Base-by-base conservation (phyloP, 2,113 vertebrate genomes). In the Tricholaema leucomelas region DNA sequence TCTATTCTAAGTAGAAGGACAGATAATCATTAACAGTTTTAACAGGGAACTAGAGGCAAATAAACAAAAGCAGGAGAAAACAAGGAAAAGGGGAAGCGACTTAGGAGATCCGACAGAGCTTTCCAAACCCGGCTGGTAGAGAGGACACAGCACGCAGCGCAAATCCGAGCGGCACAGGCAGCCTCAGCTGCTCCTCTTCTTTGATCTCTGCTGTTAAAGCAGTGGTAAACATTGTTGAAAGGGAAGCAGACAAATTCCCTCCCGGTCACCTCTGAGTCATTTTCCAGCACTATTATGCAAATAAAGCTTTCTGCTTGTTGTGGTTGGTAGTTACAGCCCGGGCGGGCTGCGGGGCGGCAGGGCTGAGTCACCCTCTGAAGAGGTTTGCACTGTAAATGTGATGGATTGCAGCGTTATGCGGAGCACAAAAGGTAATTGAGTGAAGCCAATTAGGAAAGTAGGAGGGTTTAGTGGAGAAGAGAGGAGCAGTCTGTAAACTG, bases 401-500 rank as follows among this genome's bases (percentile, higher is more conserved):
- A 95, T 90, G 80, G 90, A 96, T 90, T 86, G 79, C 50, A 92
- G 76, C 90, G 76, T 93, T 96, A 86, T 91, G 80, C 58, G 66
- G 28, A 86, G 31, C 72, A 93, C 80, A 84, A 93, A 90, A 92
- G 73, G 87, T 91, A 95, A 92, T 78, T 90, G 96, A 93, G 65
- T 93, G 70, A 81, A 90, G 80, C 85, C 94, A 94, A 93, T 94
- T 95, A 94, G 91, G 79, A 92, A 95, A 87, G 85, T 78, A 89
- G 89, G 87, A 96, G 87, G 87, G 69, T 16, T 88, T 87, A 91
- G 48, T 33, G 42, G 30, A 91, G 69, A 77, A 91, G 81, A 85
- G 42, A 46, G 54, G 61, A 83, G 48, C 81, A 87, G 83, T 93
- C 48, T 92, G 60, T 93, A 92, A 87, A 85, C 46, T 80, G 79